phyloP scores from a whole-genome alignment of 2,888 invertebrate species.

The Embidobia sp. region DNA sequence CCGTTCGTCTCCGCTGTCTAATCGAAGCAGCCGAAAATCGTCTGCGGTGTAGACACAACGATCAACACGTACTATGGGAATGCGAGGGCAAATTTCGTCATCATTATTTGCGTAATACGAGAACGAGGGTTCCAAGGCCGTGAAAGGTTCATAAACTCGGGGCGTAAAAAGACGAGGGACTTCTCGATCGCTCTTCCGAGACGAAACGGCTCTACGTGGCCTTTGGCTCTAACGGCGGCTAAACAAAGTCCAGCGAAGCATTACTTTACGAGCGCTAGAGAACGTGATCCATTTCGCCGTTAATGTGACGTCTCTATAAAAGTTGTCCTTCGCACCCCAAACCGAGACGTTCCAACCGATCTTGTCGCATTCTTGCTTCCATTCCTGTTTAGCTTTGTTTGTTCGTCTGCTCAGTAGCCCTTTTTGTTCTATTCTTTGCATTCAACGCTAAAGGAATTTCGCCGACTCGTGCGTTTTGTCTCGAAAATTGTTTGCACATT shows the following conservation, averaged over 20 bases:
- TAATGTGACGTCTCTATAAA: conserved; percentile 79
- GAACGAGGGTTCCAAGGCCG: conserved; percentile 34
- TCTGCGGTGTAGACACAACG: conserved; percentile 26
- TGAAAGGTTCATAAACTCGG: conserved; percentile 39
- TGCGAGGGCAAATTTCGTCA: conserved; percentile 27
- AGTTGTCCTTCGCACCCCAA: conserved; percentile 53
- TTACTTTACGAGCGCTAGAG: conserved; percentile 78
- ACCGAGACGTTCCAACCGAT: conserved; percentile 10
- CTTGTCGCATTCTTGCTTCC: conserved; percentile 9
- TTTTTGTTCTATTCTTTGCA: no score
- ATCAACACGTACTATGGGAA: conserved; percentile 36
- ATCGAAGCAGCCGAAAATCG: conserved; percentile 63
- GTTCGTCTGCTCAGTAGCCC: background rate
- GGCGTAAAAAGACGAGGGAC: conserved; percentile 37
- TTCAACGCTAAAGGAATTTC: no score
- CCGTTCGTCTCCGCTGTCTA: conserved; percentile 55
- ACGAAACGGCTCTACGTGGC: conserved; percentile 43
- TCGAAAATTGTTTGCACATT: no score
- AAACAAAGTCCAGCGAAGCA: conserved; percentile 76
- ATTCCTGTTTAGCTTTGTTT: background rate
- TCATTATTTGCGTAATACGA: conserved; percentile 54
- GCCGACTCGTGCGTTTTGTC: no score
- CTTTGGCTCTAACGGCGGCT: conserved; percentile 62
- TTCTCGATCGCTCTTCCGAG: conserved; percentile 41
- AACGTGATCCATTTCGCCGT: conserved; percentile 80